Conservation (phyloP, 2,113 vertebrate species). For the Dryoscopus gambensis region DNA sequence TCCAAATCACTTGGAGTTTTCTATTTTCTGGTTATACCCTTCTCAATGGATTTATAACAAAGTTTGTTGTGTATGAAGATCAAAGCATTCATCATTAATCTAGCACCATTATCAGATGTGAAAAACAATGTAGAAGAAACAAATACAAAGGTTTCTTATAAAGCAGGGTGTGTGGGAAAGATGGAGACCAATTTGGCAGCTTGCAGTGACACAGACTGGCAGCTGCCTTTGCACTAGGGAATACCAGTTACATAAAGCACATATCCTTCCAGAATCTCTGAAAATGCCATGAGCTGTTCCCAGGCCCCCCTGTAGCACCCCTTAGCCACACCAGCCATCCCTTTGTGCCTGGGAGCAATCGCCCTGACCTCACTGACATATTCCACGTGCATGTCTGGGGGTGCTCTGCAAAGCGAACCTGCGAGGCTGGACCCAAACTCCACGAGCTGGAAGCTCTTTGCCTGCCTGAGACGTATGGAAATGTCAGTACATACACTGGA, state of each 20-base stretch:
- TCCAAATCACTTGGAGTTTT: neutral
- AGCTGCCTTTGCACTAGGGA: neutral
- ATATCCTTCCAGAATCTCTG: neutral
- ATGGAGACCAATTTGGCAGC: neutral
- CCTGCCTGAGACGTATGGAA: neutral
- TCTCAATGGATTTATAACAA: neutral
- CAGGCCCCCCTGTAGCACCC: fast-evolving
- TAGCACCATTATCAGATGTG: neutral
- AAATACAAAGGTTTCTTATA: slow-evolving; percentile 1
- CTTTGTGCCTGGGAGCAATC: neutral
- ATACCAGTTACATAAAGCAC: neutral
- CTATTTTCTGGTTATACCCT: neutral
- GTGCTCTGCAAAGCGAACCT: neutral
- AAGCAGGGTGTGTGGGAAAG: neutral
- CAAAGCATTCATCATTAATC: slow-evolving; percentile 12
- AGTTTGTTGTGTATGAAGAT: neutral
- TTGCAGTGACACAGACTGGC: neutral
- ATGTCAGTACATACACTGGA: neutral
- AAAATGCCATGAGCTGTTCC: neutral
- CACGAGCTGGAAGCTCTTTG: neutral
- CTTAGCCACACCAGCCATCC: neutral
- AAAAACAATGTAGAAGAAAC: neutral
- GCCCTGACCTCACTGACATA: neutral
- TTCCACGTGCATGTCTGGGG: fast-evolving
- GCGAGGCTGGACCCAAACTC: neutral